Evolutionary conservation across 2,113 vertebrate genomes (phyloP).

Genomic region (Nematolebias whitei): DNA sequence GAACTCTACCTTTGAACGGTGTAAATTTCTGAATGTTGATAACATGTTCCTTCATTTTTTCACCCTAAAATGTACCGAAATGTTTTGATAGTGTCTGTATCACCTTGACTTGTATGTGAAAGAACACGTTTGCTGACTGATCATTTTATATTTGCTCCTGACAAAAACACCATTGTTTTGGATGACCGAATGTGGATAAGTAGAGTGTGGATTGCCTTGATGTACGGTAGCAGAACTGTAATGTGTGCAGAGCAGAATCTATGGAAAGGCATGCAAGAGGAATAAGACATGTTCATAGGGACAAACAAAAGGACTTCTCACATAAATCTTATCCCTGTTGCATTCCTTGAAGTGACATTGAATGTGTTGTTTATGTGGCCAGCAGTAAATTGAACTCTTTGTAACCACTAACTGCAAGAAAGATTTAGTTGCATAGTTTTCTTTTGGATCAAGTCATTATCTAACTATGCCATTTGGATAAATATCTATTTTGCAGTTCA

Average conservation of each 20-base stretch:
- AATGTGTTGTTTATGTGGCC: constrained; percentile 61
- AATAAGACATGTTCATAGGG: constrained; percentile 44
- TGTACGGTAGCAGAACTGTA: constrained; percentile 48
- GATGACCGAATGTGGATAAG: constrained; percentile 76
- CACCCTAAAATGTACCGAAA: not conserved
- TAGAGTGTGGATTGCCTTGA: constrained; percentile 77
- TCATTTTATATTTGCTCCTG: constrained; percentile 65
- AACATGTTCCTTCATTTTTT: not conserved
- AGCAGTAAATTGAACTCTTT: constrained; percentile 26
- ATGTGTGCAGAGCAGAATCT: constrained; percentile 55
- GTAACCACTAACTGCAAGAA: constrained; percentile 80
- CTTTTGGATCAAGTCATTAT: not conserved
- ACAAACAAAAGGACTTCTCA: not conserved
- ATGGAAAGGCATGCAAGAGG: constrained; percentile 76
- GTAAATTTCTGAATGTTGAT: constrained; percentile 13
- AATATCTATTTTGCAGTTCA: constrained; percentile 75
- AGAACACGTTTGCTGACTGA: constrained; percentile 63
- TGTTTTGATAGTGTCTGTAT: constrained; percentile 1
- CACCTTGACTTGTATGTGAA: constrained; percentile 37
- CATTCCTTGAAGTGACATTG: constrained; percentile 68
- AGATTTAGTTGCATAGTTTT: constrained; percentile 29
- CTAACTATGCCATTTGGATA: not conserved
- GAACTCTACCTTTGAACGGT: not conserved
- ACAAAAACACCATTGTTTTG: constrained; percentile 68
- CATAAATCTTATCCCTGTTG: constrained; percentile 68